Evolutionary conservation across 2,113 vertebrate species (phyloP), one percentile per base, ranked within the genome.

Genomic region (Equus quagga): DNA sequence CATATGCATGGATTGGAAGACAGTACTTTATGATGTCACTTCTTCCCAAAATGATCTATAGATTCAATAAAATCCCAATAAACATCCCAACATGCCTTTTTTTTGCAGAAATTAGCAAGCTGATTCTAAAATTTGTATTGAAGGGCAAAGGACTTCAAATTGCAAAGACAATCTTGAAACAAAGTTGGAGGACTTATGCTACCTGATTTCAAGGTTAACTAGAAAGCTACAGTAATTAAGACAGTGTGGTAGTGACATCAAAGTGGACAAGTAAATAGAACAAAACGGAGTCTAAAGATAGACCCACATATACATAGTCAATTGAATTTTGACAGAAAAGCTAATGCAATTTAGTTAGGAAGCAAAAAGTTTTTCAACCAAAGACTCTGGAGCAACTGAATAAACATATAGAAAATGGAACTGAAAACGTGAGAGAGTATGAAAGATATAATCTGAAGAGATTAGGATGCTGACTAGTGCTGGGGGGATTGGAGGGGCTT

Each of bases 141-240:
- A 84, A 94, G 44, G 69, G 10, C 54, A 96, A n/a, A 94, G 24
- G 41, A 46, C 18, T 58, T 31, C 24, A 64, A 84, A 46, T 54
- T 94, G 23, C 67, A 76, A 92, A 62, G 64, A 82, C 58, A 86
- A 41, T 60, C 56, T 44, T 84, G 13, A 26, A 65, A 93, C 24
- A 56, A 94, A 60, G 3, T 49, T 65, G 23, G 75, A 90, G 15
- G 67, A 84, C 21, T 90, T 87, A 44, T 7, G 23, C 58, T 79
- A 91, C 31, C 44, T 93, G 82, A 89, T 84, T 93, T 91, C n/a
- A 81, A 85, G 36, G 85, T 96, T 92, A 92, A 54, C 62, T 91
- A 80, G 76, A 70, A 92, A 89, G 49, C 62, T 60, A 46, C 15
- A 41, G 31, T 85, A 85, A 85, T 93, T 91, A 86, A 89, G 31